phyloP scores from a whole-genome alignment of 2,797 vertebrate genomes.

The Enteromius viviparus region DNA sequence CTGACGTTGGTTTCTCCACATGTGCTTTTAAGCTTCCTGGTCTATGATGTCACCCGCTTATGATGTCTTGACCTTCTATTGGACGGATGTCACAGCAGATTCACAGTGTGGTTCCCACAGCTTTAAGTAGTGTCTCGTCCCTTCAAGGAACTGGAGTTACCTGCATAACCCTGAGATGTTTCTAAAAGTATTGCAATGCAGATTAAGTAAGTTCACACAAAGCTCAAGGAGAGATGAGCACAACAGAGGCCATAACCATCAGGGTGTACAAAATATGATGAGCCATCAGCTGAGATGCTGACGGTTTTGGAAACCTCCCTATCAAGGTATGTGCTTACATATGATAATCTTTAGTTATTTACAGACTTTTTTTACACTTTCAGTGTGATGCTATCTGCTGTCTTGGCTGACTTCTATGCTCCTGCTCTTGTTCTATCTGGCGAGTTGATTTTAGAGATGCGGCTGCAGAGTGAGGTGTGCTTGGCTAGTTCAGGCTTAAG shows the following conservation, averaged over 20 bases:
- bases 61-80: too few relatives aligned
- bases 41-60: too few relatives aligned
- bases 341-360: slow-evolving; percentile 21
- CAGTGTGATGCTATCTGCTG: slow-evolving; percentile 34
- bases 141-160: too few relatives aligned
- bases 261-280: slow-evolving; percentile 54
- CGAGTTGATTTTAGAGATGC: slow-evolving; percentile 21
- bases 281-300: slow-evolving; percentile 53
- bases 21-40: too few relatives aligned
- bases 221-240: slow-evolving; percentile 51
- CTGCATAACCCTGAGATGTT: background rate
- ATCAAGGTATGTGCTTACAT: slow-evolving; percentile 44
- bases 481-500: slow-evolving; percentile 50
- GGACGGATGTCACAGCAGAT: too few relatives aligned
- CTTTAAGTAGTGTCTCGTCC: too few relatives aligned
- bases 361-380: slow-evolving; percentile 24
- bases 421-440: slow-evolving; percentile 53
- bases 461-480: slow-evolving; percentile 42
- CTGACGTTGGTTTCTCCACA: too few relatives aligned
- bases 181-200: slow-evolving; percentile 27
- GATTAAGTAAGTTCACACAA: slow-evolving; percentile 43
- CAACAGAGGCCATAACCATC: slow-evolving; percentile 52
- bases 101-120: too few relatives aligned
- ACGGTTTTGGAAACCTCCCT: slow-evolving; percentile 38
- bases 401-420: slow-evolving; percentile 64